These are phyloP conservation scores for Tromatobia lineatoria DNA, from an alignment of 2,888 invertebrate genomes.

Conservation along the genomic window DNA sequence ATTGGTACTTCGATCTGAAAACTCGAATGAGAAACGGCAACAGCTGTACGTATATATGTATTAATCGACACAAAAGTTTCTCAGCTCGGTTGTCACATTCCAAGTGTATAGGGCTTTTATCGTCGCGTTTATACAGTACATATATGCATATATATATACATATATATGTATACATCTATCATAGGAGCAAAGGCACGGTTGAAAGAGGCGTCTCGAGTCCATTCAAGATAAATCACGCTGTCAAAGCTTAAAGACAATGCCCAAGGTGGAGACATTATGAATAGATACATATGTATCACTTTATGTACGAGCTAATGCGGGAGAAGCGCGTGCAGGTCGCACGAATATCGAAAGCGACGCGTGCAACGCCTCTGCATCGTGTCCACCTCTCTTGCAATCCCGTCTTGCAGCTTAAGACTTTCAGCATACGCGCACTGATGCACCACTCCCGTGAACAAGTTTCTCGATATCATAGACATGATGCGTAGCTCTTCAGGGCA, in stretches of 20 bases:
- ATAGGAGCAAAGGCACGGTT: conserved; percentile 49
- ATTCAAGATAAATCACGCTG: conserved; percentile 64
- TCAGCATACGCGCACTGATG: background rate
- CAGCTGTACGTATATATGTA: conserved; percentile 17
- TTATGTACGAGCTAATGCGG: conserved; percentile 58
- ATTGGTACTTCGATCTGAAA: background rate
- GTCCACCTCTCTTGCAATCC: background rate
- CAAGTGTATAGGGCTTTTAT: background rate
- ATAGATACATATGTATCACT: conserved; percentile 41
- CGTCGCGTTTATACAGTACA: background rate
- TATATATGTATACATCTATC: background rate
- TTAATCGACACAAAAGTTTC: conserved; percentile 24
- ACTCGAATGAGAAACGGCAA: conserved; percentile 3
- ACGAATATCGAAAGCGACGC: conserved; percentile 57
- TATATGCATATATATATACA: background rate
- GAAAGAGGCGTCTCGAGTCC: conserved; percentile 56
- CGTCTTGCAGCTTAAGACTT: conserved; percentile 1
- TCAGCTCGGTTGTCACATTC: conserved; percentile 10
- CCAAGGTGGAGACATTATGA: conserved; percentile 66
- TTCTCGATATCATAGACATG: conserved; percentile 10
- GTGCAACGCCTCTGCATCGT: conserved; percentile 39
- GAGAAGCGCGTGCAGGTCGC: conserved; percentile 63
- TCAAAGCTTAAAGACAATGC: conserved; percentile 64
- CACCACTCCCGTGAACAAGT: background rate
- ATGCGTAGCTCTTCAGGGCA: conserved; percentile 17